Evolutionary conservation across 1,140 invertebrate genomes (phyloP).

Genomic region (Telenomus remus): DNA sequence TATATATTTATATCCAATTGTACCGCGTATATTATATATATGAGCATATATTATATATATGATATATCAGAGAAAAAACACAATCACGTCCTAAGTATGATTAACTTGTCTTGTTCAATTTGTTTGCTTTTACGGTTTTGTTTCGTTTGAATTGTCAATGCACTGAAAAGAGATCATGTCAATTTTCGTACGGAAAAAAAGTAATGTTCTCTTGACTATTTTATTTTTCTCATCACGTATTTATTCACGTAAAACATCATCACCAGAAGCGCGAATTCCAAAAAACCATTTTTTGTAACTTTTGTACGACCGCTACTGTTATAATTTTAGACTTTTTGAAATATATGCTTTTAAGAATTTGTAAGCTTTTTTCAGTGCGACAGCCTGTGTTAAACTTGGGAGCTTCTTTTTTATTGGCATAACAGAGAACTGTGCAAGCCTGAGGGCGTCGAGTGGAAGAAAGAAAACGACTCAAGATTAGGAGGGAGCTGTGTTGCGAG

Average conservation of each 20-base stretch:
- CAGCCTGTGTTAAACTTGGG: slow-evolving; percentile 28
- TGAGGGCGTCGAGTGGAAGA: no score
- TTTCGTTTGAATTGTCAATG: neutral
- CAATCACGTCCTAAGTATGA: no score
- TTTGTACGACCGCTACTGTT: no score
- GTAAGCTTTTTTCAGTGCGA: slow-evolving; percentile 22
- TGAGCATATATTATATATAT: slow-evolving; percentile 5
- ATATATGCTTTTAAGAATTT: slow-evolving; percentile 3
- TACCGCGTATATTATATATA: slow-evolving; percentile 4
- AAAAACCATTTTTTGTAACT: no score
- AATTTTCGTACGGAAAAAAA: neutral
- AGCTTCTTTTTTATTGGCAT: slow-evolving; percentile 10
- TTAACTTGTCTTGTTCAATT: neutral
- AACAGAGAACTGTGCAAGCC: no score
- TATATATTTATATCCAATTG: slow-evolving; percentile 16
- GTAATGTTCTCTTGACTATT: no score
- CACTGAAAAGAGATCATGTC: slow-evolving; percentile 15
- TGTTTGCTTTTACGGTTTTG: slow-evolving; percentile 6
- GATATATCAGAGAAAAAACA: no score
- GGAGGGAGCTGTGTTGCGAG: no score
- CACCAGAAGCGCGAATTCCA: no score
- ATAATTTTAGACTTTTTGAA: no score
- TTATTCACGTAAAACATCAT: neutral
- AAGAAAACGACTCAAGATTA: no score
- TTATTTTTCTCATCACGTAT: neutral